Base-by-base conservation (phyloP, 1,140 invertebrate genomes). In the Drosophila pallidifrons region DNA sequence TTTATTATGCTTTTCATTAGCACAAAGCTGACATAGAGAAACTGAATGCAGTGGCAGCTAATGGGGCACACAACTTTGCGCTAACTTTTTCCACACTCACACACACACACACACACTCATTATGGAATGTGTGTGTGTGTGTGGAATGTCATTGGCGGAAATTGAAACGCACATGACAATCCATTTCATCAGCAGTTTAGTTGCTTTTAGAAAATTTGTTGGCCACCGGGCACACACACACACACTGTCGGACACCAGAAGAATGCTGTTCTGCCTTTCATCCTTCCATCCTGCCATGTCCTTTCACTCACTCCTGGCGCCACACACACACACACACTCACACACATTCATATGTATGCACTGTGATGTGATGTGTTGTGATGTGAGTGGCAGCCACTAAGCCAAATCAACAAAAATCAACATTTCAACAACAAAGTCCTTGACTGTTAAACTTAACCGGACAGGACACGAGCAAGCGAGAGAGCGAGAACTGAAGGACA, bases 111-210 rank as follows among this genome's bases (percentile, higher is more conserved):
- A 15, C n/a, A 30, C 32, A 15, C 35, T 25, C 6, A n/a, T 11
- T 38, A 32, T 67, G 15, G 28, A 25, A 7, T 67, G 20, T 52
- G 20, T 63, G 16, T 67, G 20, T 52, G 20, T 63, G 16, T 60
- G 58, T 46, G 63, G 41, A 89, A 79, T 83, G 79, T 85, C 88
- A 91, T 83, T 91, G 85, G 82, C 85, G 89, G 89, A 91, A 91
- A 91, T 91, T 91, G 89, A 91, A 91, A 91, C 79, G 85, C 85
- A 91, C 90, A 91, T 91, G 89, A 91, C 89, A 91, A 91, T 89
- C 82, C 89, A 91, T 91, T 91, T 91, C 89, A 91, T 91, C 89
- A 91, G 89, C 89, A 91, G 79, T 91, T 91, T 91, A 89, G 85
- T 85, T 81, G 85, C 85, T 88, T 81, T 89, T 73, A 65, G 61